Base-by-base conservation (phyloP, 2,113 vertebrate genomes). In the Eonycteris spelaea region DNA sequence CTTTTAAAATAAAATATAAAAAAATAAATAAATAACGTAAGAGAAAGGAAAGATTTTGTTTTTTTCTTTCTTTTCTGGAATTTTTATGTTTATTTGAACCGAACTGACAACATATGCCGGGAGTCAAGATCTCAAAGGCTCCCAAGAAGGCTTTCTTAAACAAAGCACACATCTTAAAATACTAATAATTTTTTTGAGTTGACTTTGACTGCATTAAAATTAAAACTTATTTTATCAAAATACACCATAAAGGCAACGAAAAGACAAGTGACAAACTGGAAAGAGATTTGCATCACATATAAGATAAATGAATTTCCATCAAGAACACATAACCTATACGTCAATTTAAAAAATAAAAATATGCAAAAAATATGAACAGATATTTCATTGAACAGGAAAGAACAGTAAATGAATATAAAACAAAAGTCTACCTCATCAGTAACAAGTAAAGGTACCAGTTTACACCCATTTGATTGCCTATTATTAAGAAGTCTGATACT, bases 221-320 rank as follows among this genome's bases (percentile, higher is more conserved):
- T 91, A 95, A 73, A 78, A 88, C 7, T 67, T 55, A 82, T 67
- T 45, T 89, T 35, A 78, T 78, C 30, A 80, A 85, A 94, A 80
- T 82, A 70, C 5, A 73, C 16, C 24, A 79, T 5, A 53, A 79
- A 83, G n/a, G 67, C 13, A 86, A 75, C 30, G 38, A 68, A 74
- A 86, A 73, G 3, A 55, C 9, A 48, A 85, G 13, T 35, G n/a
- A 86, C 10, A 95, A 90, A 40, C 5, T 68, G 5, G n/a, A 83
- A 26, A 93, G 33, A 84, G 35, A 24, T 43, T 65, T 96, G 5
- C 6, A 55, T 30, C 9, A 38, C n/a, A 35, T 43, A 21, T 40
- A 67, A 88, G 3, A 61, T 59, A 75, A 71, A 48, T 82, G 30
- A 86, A 35, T 21, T 70, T 91, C 12, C 33, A 94, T 35, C 19